phyloP scores from a whole-genome alignment of 2,888 invertebrate species.

The Himalopsyche japonica region DNA sequence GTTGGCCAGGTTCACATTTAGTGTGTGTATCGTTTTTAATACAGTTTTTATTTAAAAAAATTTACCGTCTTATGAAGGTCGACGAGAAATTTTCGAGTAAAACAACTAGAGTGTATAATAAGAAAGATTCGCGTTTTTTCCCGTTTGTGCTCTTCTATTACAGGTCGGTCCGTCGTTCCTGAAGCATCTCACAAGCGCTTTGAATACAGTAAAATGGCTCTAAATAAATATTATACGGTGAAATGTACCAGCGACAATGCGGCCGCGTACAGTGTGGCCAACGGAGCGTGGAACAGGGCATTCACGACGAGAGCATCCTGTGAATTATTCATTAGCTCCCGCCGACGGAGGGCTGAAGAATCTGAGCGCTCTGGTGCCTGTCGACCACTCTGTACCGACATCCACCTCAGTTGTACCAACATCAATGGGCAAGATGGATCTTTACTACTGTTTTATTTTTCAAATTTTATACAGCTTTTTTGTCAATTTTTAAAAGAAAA shows the following conservation, averaged over 20 bases:
- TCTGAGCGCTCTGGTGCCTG: not conserved
- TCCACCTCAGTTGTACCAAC: not conserved
- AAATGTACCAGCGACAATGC: constrained; percentile 34
- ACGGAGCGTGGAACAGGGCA: constrained; percentile 33
- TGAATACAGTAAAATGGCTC: constrained; percentile 25
- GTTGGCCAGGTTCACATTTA: too few species aligned
- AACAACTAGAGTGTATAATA: too few species aligned
- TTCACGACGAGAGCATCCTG: constrained; percentile 25
- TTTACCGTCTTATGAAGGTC: too few species aligned
- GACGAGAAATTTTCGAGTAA: too few species aligned
- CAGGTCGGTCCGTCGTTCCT: not conserved
- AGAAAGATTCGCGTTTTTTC: not conserved
- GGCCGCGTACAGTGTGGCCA: constrained; percentile 27
- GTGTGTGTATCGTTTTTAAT: too few species aligned
- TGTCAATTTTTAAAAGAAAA: too few species aligned
- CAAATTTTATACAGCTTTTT: too few species aligned
- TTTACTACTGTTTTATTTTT: not conserved
- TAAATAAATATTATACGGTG: constrained; percentile 37
- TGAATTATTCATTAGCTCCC: constrained; percentile 38
- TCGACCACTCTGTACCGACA: not conserved
- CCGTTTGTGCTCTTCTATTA: not conserved
- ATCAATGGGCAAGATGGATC: not conserved
- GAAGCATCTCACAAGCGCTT: constrained; percentile 6
- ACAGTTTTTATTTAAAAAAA: too few species aligned
- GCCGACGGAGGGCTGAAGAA: not conserved